These are phyloP conservation scores for Theonella swinhoei DNA, from an alignment of 37 sponge, comb jelly and placozoan genomes.

Conservation along the genomic window DNA sequence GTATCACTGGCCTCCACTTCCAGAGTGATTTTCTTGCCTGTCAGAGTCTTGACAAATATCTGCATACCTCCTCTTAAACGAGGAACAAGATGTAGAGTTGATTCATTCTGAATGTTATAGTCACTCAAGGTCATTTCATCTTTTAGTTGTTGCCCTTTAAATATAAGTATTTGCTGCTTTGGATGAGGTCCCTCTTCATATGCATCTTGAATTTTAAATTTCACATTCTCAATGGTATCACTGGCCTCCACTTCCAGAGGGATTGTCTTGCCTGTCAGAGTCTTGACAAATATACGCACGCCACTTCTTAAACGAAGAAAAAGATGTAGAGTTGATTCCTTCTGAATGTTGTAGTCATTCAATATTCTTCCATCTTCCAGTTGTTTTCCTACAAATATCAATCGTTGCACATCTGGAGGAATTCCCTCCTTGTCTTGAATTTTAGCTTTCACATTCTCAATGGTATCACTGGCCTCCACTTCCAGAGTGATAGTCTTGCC, in stretches of 20 bases:
- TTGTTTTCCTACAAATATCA: conserved; percentile 68
- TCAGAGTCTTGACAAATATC: neutral
- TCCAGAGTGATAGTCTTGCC: conserved; percentile 72
- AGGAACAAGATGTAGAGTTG: neutral
- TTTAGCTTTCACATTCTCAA: conserved; percentile 92
- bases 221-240: conserved; percentile 96
- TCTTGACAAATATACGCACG: conserved; percentile 95
- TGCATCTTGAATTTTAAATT: conserved; percentile 94
- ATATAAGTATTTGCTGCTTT: conserved; percentile 97
- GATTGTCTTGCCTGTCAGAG: conserved; percentile 98
- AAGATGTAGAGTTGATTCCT: conserved; percentile 90
- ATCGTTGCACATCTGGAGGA: conserved; percentile 93
- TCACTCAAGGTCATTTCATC: neutral
- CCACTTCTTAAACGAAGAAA: conserved; percentile 69
- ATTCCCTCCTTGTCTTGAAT: conserved; percentile 96
- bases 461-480: conserved; percentile 86
- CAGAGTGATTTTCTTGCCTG: conserved; percentile 95
- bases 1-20: conserved; percentile 96
- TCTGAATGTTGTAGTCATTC: conserved; percentile 95
- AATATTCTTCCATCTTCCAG: conserved; percentile 93
- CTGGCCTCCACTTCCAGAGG: conserved; percentile 94
- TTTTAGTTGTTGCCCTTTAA: conserved; percentile 93
- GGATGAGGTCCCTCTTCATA: conserved; percentile 98
- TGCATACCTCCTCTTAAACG: neutral
- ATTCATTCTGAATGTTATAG: neutral